Conservation (phyloP, 1,140 invertebrate species). For the Camponotus vicinus region DNA sequence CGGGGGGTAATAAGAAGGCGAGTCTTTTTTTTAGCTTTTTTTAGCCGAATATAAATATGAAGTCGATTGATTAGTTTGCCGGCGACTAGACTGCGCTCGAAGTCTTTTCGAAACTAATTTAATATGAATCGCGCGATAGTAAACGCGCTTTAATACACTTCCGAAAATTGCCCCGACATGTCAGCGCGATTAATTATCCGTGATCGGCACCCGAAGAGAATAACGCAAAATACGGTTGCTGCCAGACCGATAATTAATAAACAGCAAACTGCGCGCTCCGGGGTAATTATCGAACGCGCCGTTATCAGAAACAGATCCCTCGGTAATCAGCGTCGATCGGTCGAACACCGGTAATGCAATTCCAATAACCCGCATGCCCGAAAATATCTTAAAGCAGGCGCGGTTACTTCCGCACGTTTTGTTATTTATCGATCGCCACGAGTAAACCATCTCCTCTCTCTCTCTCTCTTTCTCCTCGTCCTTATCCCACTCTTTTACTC, state of each 20-base stretch:
- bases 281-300: constrained; percentile 67
- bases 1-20: constrained; percentile 43
- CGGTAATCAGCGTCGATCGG: constrained; percentile 67
- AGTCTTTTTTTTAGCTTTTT: constrained; percentile 9
- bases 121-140: constrained; percentile 22
- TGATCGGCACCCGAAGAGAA: constrained; percentile 60
- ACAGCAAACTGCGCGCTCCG: constrained; percentile 60
- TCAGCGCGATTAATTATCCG: constrained; percentile 58
- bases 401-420: constrained; percentile 57
- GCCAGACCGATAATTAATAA: constrained; percentile 69
- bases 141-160: constrained; percentile 52
- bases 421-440: constrained; percentile 35
- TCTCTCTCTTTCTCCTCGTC: background rate
- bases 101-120: constrained; percentile 44
- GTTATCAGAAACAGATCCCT: constrained; percentile 73
- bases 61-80: constrained; percentile 56
- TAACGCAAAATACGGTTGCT: constrained; percentile 56
- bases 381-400: constrained; percentile 66
- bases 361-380: constrained; percentile 69
- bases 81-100: background rate
- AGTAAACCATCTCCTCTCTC: constrained; percentile 9
- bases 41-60: constrained; percentile 39
- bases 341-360: constrained; percentile 72
- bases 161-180: constrained; percentile 56
- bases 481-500: background rate